Base-by-base conservation (phyloP, 1,140 invertebrate species). In the Whitmania pigra region DNA sequence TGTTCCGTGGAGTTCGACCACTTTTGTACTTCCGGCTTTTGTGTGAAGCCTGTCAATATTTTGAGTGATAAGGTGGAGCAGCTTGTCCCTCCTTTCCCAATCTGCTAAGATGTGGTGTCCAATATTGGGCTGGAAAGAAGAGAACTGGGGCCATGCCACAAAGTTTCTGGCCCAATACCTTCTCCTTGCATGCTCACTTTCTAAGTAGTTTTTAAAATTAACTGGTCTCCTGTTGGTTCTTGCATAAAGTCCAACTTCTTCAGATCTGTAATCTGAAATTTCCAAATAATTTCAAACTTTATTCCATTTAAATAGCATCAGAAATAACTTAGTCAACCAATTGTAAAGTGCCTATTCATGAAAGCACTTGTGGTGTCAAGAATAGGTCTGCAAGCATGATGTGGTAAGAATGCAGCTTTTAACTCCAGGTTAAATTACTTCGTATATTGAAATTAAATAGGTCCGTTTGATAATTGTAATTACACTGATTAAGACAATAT, bases 91-190 rank as follows among this genome's bases (percentile, higher is more conserved):
- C 29, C 73, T 74, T 76, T 87, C 85, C 85, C 85, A 87, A 17
- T 82, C 73, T 18, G 82, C 80, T 43, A 87, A 77, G n/a, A 78
- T 77, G 6, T 72, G 63, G 77, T 87, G 87, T 27, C 78, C 77
- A 25, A 74, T 74, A 76, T 88, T 88, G 22, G 86, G 86, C 57
- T 78, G 74, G 53, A 84, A 80, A 27, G 79, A 79, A 5, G 81
- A 83, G 79, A 87, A 88, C 53, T 84, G 85, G 69, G 89, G 88
- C 94, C 94, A 98, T 2, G 90, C 94, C 31, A 94, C 83, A 83
- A 88, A 98, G 84, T 97, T 97, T 77, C 94, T 85, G 0, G 93
- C 92, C 94, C 94, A 99, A 80, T 97, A 98, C 71, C 92, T 85
- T 82, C 88, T 87, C 71, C 93, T 85, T 5, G 88, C 83, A 74